These are phyloP conservation scores for Myotis yumanensis DNA, from an alignment of 2,113 vertebrate species.

Conservation along the genomic window DNA sequence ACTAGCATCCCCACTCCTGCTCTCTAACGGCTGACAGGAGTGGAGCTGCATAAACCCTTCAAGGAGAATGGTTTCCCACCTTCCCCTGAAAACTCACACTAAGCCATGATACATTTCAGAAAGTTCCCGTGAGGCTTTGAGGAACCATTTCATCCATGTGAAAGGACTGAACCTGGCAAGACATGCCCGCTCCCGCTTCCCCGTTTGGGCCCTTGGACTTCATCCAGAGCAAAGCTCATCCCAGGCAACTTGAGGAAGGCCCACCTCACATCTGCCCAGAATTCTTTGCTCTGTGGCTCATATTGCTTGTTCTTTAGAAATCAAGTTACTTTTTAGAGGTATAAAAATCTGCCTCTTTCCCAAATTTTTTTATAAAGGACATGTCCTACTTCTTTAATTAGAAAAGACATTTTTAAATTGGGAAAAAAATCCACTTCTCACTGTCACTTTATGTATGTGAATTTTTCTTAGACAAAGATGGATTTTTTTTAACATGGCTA, in stretches of 20 bases:
- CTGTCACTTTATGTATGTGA: slow-evolving; percentile 57
- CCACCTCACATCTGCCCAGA: not conserved
- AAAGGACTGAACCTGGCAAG: not conserved
- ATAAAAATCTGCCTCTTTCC: slow-evolving; percentile 50
- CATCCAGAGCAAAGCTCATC: not conserved
- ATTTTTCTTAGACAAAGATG: slow-evolving; percentile 61
- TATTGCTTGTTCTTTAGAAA: slow-evolving; percentile 32
- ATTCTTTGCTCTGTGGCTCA: slow-evolving; percentile 24
- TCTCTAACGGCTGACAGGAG: not conserved
- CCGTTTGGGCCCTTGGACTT: not conserved
- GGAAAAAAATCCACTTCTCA: slow-evolving; percentile 55
- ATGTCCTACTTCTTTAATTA: slow-evolving; percentile 60
- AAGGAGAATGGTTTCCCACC: not conserved
- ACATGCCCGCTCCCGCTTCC: not conserved
- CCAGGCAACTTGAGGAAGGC: not conserved
- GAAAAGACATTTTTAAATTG: slow-evolving; percentile 65
- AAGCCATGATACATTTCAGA: not conserved
- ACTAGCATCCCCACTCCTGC: not conserved
- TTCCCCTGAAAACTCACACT: not conserved
- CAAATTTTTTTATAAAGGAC: slow-evolving; percentile 54
- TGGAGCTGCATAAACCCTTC: not conserved
- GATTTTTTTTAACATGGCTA: not conserved
- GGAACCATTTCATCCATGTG: not conserved
- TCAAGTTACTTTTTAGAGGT: slow-evolving; percentile 46
- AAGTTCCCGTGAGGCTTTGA: not conserved